Evolutionary conservation across 2,113 vertebrate genomes (phyloP).

Genomic region (Heteronetta atricapilla): DNA sequence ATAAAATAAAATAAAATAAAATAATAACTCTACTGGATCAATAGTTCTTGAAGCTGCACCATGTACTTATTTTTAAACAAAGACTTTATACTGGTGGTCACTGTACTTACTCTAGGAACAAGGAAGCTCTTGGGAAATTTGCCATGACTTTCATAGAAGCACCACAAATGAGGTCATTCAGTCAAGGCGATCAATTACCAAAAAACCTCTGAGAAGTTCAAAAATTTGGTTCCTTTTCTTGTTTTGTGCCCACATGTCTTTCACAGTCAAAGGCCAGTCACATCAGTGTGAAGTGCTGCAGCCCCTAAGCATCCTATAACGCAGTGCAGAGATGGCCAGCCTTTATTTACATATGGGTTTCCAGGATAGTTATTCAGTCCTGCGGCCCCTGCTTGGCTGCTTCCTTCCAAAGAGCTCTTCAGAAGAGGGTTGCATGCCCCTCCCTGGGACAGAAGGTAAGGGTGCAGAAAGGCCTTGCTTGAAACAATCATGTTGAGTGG

Average conservation of each 20-base stretch:
- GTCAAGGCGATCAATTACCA: neutral
- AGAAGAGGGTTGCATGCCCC: neutral
- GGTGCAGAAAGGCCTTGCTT: neutral
- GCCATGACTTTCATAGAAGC: neutral
- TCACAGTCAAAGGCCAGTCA: neutral
- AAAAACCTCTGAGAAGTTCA: neutral
- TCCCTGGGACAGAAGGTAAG: fast-evolving
- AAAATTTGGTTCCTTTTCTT: neutral
- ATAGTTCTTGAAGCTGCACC: neutral
- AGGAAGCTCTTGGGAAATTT: neutral
- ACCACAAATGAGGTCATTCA: neutral
- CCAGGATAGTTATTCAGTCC: neutral
- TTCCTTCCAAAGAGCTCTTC: neutral
- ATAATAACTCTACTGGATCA: neutral
- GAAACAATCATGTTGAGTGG: neutral
- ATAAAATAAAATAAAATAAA: no score
- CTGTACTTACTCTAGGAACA: neutral
- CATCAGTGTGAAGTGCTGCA: neutral
- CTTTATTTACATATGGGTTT: neutral
- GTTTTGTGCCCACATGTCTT: neutral
- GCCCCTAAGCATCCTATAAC: fast-evolving
- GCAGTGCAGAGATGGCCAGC: neutral
- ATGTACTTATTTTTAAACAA: neutral
- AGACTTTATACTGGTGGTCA: neutral
- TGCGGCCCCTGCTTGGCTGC: no score